Base-by-base conservation (phyloP, 2,888 invertebrate genomes). In the Cyclophora albipunctata region DNA sequence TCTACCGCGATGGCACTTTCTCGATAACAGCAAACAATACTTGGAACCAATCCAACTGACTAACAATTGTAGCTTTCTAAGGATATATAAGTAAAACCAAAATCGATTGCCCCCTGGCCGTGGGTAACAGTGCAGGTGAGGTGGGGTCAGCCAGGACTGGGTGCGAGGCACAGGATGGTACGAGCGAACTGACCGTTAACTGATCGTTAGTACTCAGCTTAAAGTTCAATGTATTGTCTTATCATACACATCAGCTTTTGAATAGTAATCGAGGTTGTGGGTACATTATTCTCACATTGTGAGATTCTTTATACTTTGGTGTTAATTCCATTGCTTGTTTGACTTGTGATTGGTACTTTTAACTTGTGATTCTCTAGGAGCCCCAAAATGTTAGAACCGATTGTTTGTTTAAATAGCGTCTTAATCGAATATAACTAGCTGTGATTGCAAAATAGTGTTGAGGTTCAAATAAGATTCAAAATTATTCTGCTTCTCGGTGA, bases 161-260 rank as follows among this genome's bases (percentile, higher is more conserved):
- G 54, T 42, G 57, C 3, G 7, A 42, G 7, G 7, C 42, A 7
- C 62, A 62, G 61, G 59, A 64, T 58, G 46, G 72, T 63, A 62
- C 20, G 66, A 66, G 59, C 60, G 59, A 50, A 57, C 20, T 4
- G 55, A 63, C 61, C 64, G 58, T 63, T 63, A 63, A 43, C 63
- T 73, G 3, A 42, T 42, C 42, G 42, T 68, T 69, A 51, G 52
- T 49, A 59, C 56, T 54, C 61, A 63, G 64, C 64, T 64, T 64
- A 55, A 55, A 69, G 78, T 69, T 78, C 63, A 77, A 69, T 60
- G 77, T 75, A 57, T 37, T 37, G 37, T 4, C n/a, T 45, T 7
- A 42, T 7, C 42, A 20, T 42, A 20, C 20, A 20, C 20, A 20
- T 20, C 20, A 20, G 20, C 20, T 20, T 20, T 20, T 20, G 20